Conservation (phyloP, 2,888 invertebrate genomes). For the Phengaris alcon region DNA sequence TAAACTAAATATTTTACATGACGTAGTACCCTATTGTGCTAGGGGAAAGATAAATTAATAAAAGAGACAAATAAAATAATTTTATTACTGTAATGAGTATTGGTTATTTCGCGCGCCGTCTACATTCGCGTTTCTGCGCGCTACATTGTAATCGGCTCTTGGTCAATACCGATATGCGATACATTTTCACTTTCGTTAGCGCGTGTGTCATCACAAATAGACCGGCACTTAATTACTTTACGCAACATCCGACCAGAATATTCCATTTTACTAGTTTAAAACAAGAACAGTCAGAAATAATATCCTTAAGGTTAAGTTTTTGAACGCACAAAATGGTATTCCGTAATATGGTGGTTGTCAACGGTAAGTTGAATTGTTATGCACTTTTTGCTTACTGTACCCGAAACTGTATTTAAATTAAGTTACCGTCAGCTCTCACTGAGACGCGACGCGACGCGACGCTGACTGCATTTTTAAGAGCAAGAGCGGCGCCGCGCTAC, state of each 20-base stretch:
- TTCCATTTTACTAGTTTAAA: not conserved
- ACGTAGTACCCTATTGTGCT: too few relatives aligned
- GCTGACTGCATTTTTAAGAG: too few relatives aligned
- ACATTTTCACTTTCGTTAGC: constrained; percentile 26
- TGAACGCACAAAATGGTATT: not conserved
- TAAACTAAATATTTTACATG: too few relatives aligned
- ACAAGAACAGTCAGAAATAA: not conserved
- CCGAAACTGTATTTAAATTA: too few relatives aligned
- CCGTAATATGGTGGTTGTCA: not conserved
- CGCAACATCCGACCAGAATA: constrained; percentile 16
- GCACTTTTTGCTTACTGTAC: too few relatives aligned
- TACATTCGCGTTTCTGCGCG: not conserved
- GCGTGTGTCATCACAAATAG: constrained; percentile 23
- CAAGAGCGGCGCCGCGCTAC: too few relatives aligned
- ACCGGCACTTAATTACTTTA: constrained; percentile 23
- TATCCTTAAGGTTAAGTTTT: not conserved
- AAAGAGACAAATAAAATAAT: too few relatives aligned
- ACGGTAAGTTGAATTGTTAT: not conserved
- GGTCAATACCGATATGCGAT: constrained; percentile 11
- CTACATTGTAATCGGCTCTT: not conserved
- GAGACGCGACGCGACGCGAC: too few relatives aligned
- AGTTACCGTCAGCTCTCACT: too few relatives aligned
- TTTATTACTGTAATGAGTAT: too few relatives aligned
- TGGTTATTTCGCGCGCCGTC: too few relatives aligned
- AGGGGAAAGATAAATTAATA: too few relatives aligned